Percentiles rank a stretch among this genome's conserved stretches.
Conservation (phyloP, 2,797 vertebrate genomes). For the Lophura swinhoii region DNA sequence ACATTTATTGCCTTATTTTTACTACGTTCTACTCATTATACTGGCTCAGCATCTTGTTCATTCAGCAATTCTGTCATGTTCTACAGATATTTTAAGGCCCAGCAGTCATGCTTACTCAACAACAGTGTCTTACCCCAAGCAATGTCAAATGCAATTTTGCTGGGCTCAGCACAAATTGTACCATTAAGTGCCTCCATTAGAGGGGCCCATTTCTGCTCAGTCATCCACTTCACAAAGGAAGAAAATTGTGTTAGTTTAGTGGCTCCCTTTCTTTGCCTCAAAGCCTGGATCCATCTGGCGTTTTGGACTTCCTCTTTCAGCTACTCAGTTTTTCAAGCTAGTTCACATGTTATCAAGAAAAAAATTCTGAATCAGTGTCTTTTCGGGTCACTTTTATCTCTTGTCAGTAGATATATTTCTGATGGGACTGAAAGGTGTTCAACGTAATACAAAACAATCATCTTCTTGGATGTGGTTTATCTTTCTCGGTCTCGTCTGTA, state of each 20-base stretch:
- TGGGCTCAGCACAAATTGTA: conserved; percentile 34
- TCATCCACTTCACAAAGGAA: background rate
- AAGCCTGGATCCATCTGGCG: background rate
- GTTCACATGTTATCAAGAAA: background rate
- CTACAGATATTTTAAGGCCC: conserved; percentile 46
- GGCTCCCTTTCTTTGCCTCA: background rate
- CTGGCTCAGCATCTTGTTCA: conserved; percentile 58
- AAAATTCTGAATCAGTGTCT: background rate
- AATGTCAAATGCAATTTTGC: conserved; percentile 33
- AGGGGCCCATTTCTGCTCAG: background rate
- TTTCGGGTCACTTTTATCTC: background rate
- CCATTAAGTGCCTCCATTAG: background rate
- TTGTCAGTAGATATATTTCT: background rate
- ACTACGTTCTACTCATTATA: conserved; percentile 35
- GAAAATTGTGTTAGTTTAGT: background rate
- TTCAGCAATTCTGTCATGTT: conserved; percentile 33
- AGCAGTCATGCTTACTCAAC: conserved; percentile 21
- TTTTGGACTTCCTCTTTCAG: background rate
- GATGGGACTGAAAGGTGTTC: background rate
- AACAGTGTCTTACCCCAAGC: background rate
- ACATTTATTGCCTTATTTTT: conserved; percentile 39
- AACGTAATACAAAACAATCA: background rate
- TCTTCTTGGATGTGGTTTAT: background rate
- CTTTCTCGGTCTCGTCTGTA: background rate
- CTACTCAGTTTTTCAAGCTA: background rate